Conservation (phyloP, 2,113 vertebrate species). For the Mustela nigripes region DNA sequence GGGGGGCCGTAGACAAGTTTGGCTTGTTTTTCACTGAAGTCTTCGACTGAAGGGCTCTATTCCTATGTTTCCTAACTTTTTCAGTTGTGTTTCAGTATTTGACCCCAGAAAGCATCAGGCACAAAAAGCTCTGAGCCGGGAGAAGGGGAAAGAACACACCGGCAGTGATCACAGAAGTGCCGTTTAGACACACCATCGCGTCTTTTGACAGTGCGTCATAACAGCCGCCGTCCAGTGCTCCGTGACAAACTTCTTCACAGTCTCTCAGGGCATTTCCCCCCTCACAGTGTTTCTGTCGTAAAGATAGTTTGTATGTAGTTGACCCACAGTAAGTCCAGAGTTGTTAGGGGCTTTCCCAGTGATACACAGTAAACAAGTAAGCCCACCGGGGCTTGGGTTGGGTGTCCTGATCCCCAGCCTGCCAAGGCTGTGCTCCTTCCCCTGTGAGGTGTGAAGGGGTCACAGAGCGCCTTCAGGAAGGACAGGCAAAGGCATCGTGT, state of each 20-base stretch:
- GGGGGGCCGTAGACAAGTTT: background rate
- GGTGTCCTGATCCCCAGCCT: background rate
- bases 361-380: background rate
- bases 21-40: background rate
- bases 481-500: background rate
- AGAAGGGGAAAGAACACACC: background rate
- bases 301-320: background rate
- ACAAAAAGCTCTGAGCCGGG: background rate
- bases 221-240: background rate
- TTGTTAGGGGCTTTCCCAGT: background rate
- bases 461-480: rapidly evolving
- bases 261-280: background rate
- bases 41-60: background rate
- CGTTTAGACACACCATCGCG: background rate
- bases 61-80: background rate
- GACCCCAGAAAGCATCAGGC: background rate
- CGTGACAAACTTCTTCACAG: background rate
- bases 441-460: background rate
- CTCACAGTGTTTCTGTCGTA: background rate
- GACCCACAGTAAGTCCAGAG: background rate
- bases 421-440: rapidly evolving
- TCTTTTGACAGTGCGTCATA: background rate
- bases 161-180: background rate
- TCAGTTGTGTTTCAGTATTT: background rate
- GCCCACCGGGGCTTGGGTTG: background rate